These are phyloP conservation scores for Ernsta delagoae DNA, from an alignment of 2,888 invertebrate genomes.

Conservation along the genomic window DNA sequence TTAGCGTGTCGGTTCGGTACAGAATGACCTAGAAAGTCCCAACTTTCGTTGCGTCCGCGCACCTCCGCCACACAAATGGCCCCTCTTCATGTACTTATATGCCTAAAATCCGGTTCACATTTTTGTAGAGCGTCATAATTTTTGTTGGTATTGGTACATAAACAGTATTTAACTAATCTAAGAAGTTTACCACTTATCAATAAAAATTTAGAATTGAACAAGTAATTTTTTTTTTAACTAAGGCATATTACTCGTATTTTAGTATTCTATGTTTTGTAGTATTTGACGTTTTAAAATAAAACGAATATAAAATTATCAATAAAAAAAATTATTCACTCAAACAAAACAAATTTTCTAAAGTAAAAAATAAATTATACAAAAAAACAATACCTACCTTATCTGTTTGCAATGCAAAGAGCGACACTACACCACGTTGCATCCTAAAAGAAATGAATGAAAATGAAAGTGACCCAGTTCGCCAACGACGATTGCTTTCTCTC, in stretches of 20 bases:
- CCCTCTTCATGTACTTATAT: constrained; percentile 47
- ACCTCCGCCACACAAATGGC: constrained; percentile 42
- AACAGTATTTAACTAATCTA: no score
- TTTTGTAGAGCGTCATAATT: constrained; percentile 48
- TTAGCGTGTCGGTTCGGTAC: constrained; percentile 66
- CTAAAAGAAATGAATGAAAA: constrained; percentile 47
- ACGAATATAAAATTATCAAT: no score
- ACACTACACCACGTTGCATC: constrained; percentile 67
- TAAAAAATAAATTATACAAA: no score
- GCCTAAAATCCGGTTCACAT: constrained; percentile 73
- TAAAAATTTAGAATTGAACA: no score
- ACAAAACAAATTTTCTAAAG: no score
- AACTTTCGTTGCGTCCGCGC: constrained; percentile 70
- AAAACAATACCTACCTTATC: not conserved
- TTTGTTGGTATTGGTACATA: not conserved
- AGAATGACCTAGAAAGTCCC: constrained; percentile 77
- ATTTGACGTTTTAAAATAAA: no score
- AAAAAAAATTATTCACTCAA: no score
- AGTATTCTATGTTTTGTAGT: no score
- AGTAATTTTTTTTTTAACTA: no score
- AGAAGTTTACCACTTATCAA: no score
- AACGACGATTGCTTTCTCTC: constrained; percentile 72
- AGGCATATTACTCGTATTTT: no score
- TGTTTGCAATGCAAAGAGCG: constrained; percentile 54
- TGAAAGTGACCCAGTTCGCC: constrained; percentile 68